Conservation (phyloP, 1,140 invertebrate genomes). For the Drosophila malerkotliana region DNA sequence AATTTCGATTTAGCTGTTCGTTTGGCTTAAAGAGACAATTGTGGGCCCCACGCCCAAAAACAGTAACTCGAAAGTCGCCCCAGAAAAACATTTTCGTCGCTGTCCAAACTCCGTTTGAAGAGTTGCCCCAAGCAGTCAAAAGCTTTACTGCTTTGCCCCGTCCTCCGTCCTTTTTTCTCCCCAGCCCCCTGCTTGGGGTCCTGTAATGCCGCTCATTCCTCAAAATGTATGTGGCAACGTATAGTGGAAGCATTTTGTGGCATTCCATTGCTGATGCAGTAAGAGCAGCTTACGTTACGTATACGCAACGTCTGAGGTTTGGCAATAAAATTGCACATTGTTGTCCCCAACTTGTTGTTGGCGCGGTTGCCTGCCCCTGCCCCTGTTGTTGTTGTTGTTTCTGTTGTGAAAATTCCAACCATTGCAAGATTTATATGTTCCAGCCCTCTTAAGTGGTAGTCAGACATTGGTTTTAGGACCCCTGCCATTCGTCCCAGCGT, state of each 20-base stretch:
- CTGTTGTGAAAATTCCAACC: slow-evolving; percentile 65
- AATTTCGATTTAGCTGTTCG: slow-evolving; percentile 17
- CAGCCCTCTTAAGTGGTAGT: slow-evolving; percentile 76
- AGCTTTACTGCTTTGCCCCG: slow-evolving; percentile 27
- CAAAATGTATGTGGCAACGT: slow-evolving; percentile 58
- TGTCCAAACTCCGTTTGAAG: slow-evolving; percentile 42
- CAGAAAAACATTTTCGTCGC: slow-evolving; percentile 29
- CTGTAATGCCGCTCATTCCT: slow-evolving; percentile 27
- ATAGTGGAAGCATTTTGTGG: slow-evolving; percentile 68
- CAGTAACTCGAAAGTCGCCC: slow-evolving; percentile 20
- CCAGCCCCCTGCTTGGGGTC: neutral
- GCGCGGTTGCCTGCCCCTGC: slow-evolving; percentile 13
- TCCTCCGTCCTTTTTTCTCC: no score
- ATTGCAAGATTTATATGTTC: slow-evolving; percentile 79
- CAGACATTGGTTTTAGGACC: slow-evolving; percentile 73
- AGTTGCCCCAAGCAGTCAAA: slow-evolving; percentile 38
- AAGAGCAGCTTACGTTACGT: slow-evolving; percentile 69
- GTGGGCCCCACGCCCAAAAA: slow-evolving; percentile 4
- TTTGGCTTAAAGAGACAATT: slow-evolving; percentile 25
- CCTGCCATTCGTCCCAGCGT: neutral
- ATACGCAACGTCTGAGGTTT: slow-evolving; percentile 79
- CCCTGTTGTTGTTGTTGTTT: slow-evolving; percentile 35
- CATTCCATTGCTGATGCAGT: slow-evolving; percentile 49
- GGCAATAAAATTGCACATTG: slow-evolving; percentile 79
- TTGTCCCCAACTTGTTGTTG: slow-evolving; percentile 49